Base-by-base conservation (phyloP, 2,888 invertebrate species). In the Zelleria hepariella region DNA sequence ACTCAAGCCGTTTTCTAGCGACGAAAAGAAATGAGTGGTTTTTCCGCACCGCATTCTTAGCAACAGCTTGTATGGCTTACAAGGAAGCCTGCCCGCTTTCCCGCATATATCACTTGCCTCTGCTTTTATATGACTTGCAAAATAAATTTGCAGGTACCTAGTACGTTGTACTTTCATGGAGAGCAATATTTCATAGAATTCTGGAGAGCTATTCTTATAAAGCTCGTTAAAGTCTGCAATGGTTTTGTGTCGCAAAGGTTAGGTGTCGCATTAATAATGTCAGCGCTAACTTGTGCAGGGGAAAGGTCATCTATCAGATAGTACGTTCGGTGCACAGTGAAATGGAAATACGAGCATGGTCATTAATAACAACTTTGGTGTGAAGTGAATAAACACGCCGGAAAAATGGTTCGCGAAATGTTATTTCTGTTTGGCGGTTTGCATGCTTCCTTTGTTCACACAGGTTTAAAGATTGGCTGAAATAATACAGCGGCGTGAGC, bases 1-100 rank as follows among this genome's bases (percentile, higher is more conserved):
- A 70, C 68, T 65, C 60, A 62, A 63, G n/a, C 8, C 60, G 62
- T 65, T 63, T 63, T 68, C 67, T 25, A 58, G 25, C 47, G 51
- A 32, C 56, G 49, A 6, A 47, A 51, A 56, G 48, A 58, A 49
- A 55, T 25, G 48, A 48, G 53, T 32, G 32, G 56, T 58, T 61
- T 58, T 61, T 58, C 51, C 58, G 26, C 49, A 58, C 58, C 53
- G 20, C 20, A 53, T 54, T 26, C 27, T 56, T 49, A 25, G 54
- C 8, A n/a, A 18, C 32, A 24, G 24, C 7, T 32, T n/a, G 18
- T n/a, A 25, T 2, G 24, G 26, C 18, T 54, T 25, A 51, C 21
- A 27, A 52, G 26, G 24, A 25, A 25, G 18, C 27, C 18, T 25
- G 24, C 23, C 18, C 25, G 25, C 54, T 54, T 25, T 54, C 26